These are phyloP conservation scores for Temnopleurus reevesii DNA, from an alignment of 53 echinoderm and acorn worm genomes.

Conservation along the genomic window DNA sequence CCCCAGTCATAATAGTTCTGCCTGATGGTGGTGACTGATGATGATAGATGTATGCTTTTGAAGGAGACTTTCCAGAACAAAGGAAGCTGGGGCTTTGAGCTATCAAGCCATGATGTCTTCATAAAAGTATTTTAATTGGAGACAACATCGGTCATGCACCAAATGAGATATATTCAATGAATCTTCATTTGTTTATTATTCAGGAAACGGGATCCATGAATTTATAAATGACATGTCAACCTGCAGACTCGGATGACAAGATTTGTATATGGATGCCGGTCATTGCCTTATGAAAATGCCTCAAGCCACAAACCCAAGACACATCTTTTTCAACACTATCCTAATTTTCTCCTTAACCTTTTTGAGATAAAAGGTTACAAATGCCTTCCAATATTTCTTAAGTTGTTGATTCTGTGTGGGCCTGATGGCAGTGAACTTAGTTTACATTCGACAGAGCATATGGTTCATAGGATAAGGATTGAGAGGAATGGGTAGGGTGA, in stretches of 20 bases:
- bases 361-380: slow-evolving; percentile 13
- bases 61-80: no score
- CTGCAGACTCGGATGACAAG: neutral
- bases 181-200: slow-evolving; percentile 39
- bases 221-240: slow-evolving; percentile 36
- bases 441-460: neutral
- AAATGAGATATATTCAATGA: neutral
- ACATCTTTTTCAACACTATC: slow-evolving; percentile 10
- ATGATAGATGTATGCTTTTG: no score
- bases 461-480: neutral
- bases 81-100: no score
- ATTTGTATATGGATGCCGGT: slow-evolving; percentile 20
- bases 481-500: neutral
- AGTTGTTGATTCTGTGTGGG: slow-evolving; percentile 21
- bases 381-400: neutral
- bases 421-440: neutral
- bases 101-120: slow-evolving; percentile 15
- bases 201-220: neutral
- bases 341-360: neutral
- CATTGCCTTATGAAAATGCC: slow-evolving; percentile 27
- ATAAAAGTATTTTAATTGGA: slow-evolving; percentile 49
- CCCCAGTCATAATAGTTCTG: no score
- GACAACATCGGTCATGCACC: neutral
- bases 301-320: slow-evolving; percentile 3
- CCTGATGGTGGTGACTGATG: no score